These are phyloP conservation scores for Salpingus planirostris DNA, from an alignment of 2,888 invertebrate genomes.

Conservation along the genomic window DNA sequence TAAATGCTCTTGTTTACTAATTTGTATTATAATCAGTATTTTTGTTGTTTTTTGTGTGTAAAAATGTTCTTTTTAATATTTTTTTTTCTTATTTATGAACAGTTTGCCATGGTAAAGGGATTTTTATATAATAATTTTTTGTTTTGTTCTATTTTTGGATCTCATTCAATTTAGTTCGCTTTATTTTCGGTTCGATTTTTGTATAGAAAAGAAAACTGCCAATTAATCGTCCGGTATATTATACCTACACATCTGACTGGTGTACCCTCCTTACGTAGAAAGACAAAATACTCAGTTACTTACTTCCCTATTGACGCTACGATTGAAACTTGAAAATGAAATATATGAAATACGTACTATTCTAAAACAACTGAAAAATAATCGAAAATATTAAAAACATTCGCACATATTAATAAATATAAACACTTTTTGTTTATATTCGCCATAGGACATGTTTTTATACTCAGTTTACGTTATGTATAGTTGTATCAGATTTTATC, in stretches of 20 bases:
- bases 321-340: too few species aligned
- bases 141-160: conserved; percentile 32
- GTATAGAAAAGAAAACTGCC: too few species aligned
- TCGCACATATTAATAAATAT: too few species aligned
- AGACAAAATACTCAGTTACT: conserved; percentile 22
- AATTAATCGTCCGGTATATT: too few species aligned
- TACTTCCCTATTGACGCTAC: too few species aligned
- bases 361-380: too few species aligned
- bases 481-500: conserved; percentile 42
- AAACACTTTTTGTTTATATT: conserved; percentile 23
- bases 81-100: conserved; percentile 26
- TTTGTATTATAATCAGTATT: conserved; percentile 24
- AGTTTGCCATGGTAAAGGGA: conserved; percentile 39
- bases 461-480: conserved; percentile 38
- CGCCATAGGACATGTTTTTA: conserved; percentile 35
- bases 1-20: conserved; percentile 10
- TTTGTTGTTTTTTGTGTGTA: too few species aligned
- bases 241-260: conserved; percentile 16
- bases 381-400: too few species aligned
- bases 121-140: conserved; percentile 25
- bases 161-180: conserved; percentile 31
- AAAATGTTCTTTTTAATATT: conserved; percentile 20
- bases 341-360: too few species aligned
- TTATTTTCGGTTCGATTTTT: conserved; percentile 21
- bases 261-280: conserved; percentile 25